Evolutionary conservation across 53 echinoderm and acorn worm species (phyloP).

Genomic region (Antedon mediterranea): DNA sequence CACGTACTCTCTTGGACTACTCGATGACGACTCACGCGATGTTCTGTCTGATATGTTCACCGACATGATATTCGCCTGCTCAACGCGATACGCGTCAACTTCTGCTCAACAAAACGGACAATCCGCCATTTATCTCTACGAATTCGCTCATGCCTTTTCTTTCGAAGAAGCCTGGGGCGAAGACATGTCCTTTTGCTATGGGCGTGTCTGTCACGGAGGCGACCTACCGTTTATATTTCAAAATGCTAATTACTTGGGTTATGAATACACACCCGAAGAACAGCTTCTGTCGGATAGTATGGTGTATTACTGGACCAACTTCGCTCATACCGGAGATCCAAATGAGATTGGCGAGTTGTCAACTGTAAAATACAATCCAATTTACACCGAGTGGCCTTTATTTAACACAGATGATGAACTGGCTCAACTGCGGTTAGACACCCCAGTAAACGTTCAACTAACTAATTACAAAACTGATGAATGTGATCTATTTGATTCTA

Average conservation of each 20-base stretch:
- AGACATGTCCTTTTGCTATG: not conserved
- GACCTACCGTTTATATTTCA: slow-evolving; percentile 31
- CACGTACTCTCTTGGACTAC: slow-evolving; percentile 6
- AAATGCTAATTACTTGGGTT: not conserved
- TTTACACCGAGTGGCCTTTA: not conserved
- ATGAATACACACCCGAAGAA: slow-evolving; percentile 1
- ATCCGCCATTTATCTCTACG: slow-evolving; percentile 10
- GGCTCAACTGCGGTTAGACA: not conserved
- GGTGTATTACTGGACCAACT: slow-evolving; percentile 7
- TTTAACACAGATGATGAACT: not conserved
- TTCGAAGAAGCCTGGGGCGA: slow-evolving; percentile 12
- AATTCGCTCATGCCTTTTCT: slow-evolving; percentile 13
- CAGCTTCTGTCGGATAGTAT: slow-evolving; percentile 1
- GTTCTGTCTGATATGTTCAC: slow-evolving; percentile 1
- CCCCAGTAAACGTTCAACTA: not conserved
- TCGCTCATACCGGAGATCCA: slow-evolving; percentile 12
- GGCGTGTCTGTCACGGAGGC: slow-evolving; percentile 15
- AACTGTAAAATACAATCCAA: not conserved
- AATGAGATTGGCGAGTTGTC: not conserved
- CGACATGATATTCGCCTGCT: slow-evolving; percentile 26
- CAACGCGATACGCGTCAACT: slow-evolving; percentile 7
- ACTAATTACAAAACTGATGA: not conserved
- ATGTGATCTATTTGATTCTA: not conserved
- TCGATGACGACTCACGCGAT: slow-evolving; percentile 13
- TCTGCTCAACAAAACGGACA: not conserved